Evolutionary conservation across 2,113 vertebrate genomes (phyloP).

Genomic region (Erythrolamprus reginae): DNA sequence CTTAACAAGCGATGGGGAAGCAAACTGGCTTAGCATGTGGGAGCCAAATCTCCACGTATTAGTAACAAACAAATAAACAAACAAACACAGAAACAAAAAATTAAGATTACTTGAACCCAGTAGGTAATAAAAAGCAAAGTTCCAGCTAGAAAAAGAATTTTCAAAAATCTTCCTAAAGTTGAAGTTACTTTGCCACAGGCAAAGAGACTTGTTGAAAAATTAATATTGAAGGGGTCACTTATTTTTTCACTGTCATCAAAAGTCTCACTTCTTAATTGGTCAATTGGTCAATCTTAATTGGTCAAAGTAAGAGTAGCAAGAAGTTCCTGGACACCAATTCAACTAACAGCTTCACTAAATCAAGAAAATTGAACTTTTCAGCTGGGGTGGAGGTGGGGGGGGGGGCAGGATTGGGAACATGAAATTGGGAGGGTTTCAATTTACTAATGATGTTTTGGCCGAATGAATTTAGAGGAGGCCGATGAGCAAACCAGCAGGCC

Average conservation of each 20-base stretch:
- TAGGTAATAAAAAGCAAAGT: background rate
- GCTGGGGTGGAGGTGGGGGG: no score
- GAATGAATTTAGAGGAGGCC: background rate
- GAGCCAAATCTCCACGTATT: no score
- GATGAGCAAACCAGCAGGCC: background rate
- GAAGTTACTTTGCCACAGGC: background rate
- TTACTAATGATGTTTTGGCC: background rate
- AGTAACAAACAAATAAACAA: no score
- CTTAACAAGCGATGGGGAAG: no score
- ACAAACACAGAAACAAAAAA: no score
- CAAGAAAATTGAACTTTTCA: background rate
- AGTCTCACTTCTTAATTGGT: background rate
- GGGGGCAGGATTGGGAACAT: background rate
- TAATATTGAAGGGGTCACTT: background rate
- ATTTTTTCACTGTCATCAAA: background rate
- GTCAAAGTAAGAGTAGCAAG: background rate
- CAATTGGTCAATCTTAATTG: background rate
- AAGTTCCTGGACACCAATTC: background rate
- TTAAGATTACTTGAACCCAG: background rate
- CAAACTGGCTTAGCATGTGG: no score
- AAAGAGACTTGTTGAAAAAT: background rate
- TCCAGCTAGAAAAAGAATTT: background rate
- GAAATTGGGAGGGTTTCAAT: background rate
- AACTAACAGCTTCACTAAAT: background rate
- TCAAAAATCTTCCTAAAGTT: background rate